Base-by-base conservation (phyloP, 2,113 vertebrate genomes). In the Crotalus horridus region DNA sequence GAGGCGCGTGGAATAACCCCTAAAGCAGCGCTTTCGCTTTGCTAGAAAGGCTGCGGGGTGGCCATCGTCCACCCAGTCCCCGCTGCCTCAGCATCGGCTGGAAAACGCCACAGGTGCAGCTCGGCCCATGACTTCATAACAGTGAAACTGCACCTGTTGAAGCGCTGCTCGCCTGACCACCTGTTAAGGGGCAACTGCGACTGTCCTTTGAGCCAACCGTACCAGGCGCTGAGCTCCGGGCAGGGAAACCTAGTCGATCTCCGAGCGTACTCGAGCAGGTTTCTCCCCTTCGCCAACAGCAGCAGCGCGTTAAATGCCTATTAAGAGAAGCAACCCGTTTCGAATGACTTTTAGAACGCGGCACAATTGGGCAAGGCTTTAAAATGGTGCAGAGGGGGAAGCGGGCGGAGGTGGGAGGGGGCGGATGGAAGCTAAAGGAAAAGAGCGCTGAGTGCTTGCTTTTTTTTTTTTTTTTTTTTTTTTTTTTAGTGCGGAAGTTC, bases 131-230 rank as follows among this genome's bases (percentile, higher is more conserved):
- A 13, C 53, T 87, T 61, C 12, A 20, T 23, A 0, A 11, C 59
- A 23, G 61, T 6, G 3, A 89, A 48, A 33, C 54, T 58, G 54
- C 92, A 92, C 92, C 74, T 92, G 92, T 92, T 92, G 69, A 43
- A 85, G 24, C 26, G 48, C 91, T 55, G 20, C 87, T 55, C 5
- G 53, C 48, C 20, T 0, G 33, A 6, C 85, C 85, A 33, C 17
- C 54, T 92, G 54, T 58, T 58, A 2, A 33, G 81, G 81, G 20
- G 20, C 88, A 39, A 74, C 54, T 59, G 39, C 69, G 33, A 74
- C 54, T 24, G 88, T 11, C 54, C 11, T 23, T 6, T 12, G 51
- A 69, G 8, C 15, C 54, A 51, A 87, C 26, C 20, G 20, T 20
- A 7, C 33, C 13, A 43, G 48, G 26, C 86, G 51, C 86, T 53